Evolutionary conservation across 2,888 invertebrate species (phyloP), one percentile per base, ranked within the genome.

Genomic region (Argyra leucocephala): DNA sequence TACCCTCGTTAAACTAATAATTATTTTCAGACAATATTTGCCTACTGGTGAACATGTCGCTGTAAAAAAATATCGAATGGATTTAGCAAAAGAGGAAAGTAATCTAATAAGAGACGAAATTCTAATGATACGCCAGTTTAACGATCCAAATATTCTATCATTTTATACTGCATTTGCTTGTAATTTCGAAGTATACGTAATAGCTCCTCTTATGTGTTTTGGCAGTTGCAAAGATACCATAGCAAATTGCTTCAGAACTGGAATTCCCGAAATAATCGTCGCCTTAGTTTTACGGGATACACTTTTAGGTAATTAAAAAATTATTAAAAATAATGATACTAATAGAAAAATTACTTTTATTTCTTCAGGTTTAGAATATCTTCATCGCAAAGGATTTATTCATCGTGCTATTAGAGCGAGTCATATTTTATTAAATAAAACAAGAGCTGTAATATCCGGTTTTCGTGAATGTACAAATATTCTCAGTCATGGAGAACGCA

Each of bases 321-420:
- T 37, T 12, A 48, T 18, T 5, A 18, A 15, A 15, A 48, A 48
- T 18, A 18, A 2, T 48, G 48, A 18, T 31, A 26, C 2, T 48
- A 48, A 2, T 48, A 48, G 18, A 48, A 31, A 7, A 31, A 7
- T 7, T 31, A 31, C 31, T 26, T 26, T 31, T 31, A 31, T 31
- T 31, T 31, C 7, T 10, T 70, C 74, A 9, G 96, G 90, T 0
- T 80, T 96, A 61, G 86, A 89, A 72, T 96, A 96, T 78, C 83
- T 96, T 67, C 95, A 96, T 76, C 84, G 85, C 69, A 88, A 88
- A 75, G 88, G 91, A 65, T 89, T 87, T 76, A 89, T 96, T 72
- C 95, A 95, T 78, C 88, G 94, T 74, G 88, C 91, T 67, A 84
- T 96, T 63, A 83, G 89, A 70, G 92, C 91, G 3, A 89, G 91